Percentiles rank a stretch among this genome's conserved stretches.
Conservation (phyloP, 2,888 invertebrate genomes). For the Ypsolopha scabrella region DNA sequence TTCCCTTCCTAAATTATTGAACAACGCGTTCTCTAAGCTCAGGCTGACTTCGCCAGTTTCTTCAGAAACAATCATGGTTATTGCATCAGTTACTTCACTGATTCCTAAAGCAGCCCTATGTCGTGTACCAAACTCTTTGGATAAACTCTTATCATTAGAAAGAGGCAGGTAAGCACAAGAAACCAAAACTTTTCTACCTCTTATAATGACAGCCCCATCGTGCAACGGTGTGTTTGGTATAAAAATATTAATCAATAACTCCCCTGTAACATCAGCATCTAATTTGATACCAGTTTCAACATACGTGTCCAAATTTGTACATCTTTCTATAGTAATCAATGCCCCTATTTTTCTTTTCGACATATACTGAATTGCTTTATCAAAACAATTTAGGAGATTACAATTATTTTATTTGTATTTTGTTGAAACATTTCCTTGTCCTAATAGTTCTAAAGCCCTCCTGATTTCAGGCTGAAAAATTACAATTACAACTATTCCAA, state of each 20-base stretch:
- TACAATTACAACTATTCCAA: not conserved
- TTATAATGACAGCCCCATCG: slow-evolving; percentile 7
- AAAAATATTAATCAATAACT: slow-evolving; percentile 7
- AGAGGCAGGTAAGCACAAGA: not conserved
- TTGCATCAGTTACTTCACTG: slow-evolving; percentile 5
- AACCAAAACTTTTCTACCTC: slow-evolving; percentile 2
- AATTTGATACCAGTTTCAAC: slow-evolving; percentile 4
- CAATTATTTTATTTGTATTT: not conserved
- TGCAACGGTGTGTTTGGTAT: slow-evolving; percentile 6
- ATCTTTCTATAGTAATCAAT: slow-evolving; percentile 5
- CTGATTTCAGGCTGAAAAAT: not conserved
- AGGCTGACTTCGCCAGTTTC: not conserved
- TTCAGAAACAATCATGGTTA: slow-evolving; percentile 7
- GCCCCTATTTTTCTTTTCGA: slow-evolving; percentile 5
- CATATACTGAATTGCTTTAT: not conserved
- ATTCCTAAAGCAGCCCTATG: slow-evolving; percentile 6
- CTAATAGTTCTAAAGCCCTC: not conserved
- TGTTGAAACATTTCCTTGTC: not conserved
- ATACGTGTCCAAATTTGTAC: slow-evolving; percentile 1
- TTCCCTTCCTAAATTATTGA: not conserved
- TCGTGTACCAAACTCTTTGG: not conserved
- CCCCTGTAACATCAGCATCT: slow-evolving; percentile 4
- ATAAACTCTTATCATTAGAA: not conserved
- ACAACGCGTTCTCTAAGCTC: not conserved
- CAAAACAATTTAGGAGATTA: not conserved